Evolutionary conservation across 2,888 invertebrate genomes (phyloP).

Genomic region (Urechis unicinctus): DNA sequence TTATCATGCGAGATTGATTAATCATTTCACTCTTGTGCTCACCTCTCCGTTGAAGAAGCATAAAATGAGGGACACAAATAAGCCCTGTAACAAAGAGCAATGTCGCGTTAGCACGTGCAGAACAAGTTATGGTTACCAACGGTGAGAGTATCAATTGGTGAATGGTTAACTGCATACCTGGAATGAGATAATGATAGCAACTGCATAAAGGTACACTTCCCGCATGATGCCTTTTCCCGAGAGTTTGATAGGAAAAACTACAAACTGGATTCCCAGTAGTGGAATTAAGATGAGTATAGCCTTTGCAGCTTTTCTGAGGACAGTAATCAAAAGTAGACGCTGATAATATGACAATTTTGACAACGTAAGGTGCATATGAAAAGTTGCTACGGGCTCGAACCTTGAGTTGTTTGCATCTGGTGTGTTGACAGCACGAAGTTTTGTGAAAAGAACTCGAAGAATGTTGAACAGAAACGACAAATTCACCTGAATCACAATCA

Average conservation of each 20-base stretch:
- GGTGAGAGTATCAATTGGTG: neutral
- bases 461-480: constrained; percentile 61
- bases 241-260: constrained; percentile 81
- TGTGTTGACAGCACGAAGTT: constrained; percentile 54
- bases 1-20: neutral
- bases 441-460: constrained; percentile 61
- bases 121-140: no score
- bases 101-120: neutral
- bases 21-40: constrained; percentile 1
- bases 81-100: constrained; percentile 60
- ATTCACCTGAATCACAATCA: constrained; percentile 58
- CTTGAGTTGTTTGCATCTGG: constrained; percentile 35
- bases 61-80: constrained; percentile 77
- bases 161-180: constrained; percentile 56
- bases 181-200: constrained; percentile 80
- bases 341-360: neutral
- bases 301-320: constrained; percentile 61
- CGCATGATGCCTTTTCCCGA: no score
- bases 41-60: constrained; percentile 90
- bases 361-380: neutral
- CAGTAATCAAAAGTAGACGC: neutral
- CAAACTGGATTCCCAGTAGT: constrained; percentile 81
- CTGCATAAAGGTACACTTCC: constrained; percentile 73
- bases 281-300: constrained; percentile 87
- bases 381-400: no score